Evolutionary conservation across 1,140 invertebrate genomes (phyloP).

Genomic region (Tetraneura akinire): DNA sequence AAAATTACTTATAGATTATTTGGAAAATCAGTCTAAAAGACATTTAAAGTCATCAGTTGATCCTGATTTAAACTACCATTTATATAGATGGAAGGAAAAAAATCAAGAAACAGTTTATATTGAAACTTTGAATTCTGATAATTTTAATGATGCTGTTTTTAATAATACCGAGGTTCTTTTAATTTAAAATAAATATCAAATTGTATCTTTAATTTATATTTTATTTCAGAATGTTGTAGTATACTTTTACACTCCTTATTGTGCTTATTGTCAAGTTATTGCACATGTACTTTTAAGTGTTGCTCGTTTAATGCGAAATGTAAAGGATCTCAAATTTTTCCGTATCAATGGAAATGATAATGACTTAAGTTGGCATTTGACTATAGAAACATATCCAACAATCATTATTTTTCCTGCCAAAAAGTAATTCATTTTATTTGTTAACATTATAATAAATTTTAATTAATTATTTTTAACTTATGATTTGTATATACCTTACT

Average conservation of each 20-base stretch:
- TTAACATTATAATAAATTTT: conserved; percentile 51
- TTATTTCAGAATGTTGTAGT: conserved; percentile 70
- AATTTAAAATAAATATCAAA: conserved; percentile 42
- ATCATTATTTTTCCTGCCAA: conserved; percentile 73
- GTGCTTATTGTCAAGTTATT: conserved; percentile 72
- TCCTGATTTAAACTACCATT: conserved; percentile 33
- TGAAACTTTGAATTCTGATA: conserved; percentile 22
- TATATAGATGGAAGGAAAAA: neutral
- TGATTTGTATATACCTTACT: neutral
- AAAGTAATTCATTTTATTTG: conserved; percentile 61
- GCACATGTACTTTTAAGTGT: conserved; percentile 68
- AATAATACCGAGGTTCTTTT: conserved; percentile 20
- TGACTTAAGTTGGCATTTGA: conserved; percentile 80
- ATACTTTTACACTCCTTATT: conserved; percentile 71
- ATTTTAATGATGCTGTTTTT: conserved; percentile 38
- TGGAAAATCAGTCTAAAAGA: conserved; percentile 56
- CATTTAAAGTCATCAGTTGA: conserved; percentile 46
- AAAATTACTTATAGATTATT: conserved; percentile 59
- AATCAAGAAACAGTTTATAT: conserved; percentile 1
- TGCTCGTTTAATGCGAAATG: conserved; percentile 65
- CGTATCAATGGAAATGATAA: conserved; percentile 78
- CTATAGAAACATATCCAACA: conserved; percentile 72
- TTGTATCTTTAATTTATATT: conserved; percentile 52
- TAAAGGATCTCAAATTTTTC: conserved; percentile 65
- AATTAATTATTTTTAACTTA: neutral